Conservation (phyloP, 2,888 invertebrate genomes). For the Ctena decussata region DNA sequence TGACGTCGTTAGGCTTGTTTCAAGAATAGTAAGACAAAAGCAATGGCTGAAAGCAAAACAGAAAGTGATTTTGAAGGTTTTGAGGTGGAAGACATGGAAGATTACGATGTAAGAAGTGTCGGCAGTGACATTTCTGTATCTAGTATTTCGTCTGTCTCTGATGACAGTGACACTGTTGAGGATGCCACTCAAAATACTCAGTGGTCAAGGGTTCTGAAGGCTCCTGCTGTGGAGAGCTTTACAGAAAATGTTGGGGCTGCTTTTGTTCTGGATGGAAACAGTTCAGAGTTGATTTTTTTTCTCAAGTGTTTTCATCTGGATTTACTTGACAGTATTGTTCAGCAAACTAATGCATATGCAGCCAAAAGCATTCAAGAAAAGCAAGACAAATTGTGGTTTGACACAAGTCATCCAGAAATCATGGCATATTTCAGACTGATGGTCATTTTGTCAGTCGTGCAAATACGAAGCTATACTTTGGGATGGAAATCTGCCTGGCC, state of each 20-base stretch:
- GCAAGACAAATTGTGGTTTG: neutral
- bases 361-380: neutral
- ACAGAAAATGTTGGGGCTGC: neutral
- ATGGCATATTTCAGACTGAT: slow-evolving; percentile 36
- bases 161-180: neutral
- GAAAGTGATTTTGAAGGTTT: too few species aligned
- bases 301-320: neutral
- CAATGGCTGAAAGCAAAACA: too few species aligned
- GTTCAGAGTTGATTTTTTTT: slow-evolving; percentile 20
- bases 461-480: slow-evolving; percentile 8
- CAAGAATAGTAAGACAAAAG: too few species aligned
- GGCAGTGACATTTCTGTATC: slow-evolving; percentile 27
- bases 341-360: slow-evolving; percentile 3
- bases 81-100: too few species aligned
- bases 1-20: too few species aligned
- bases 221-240: too few species aligned
- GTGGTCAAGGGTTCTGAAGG: too few species aligned
- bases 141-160: slow-evolving; percentile 13
- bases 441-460: neutral
- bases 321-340: neutral
- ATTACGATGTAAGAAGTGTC: neutral
- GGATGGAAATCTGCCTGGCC: slow-evolving; percentile 20
- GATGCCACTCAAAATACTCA: neutral
- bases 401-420: neutral
- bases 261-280: neutral